phyloP scores from a whole-genome alignment of 2,797 vertebrate species.

The Halcyon chelicuti region DNA sequence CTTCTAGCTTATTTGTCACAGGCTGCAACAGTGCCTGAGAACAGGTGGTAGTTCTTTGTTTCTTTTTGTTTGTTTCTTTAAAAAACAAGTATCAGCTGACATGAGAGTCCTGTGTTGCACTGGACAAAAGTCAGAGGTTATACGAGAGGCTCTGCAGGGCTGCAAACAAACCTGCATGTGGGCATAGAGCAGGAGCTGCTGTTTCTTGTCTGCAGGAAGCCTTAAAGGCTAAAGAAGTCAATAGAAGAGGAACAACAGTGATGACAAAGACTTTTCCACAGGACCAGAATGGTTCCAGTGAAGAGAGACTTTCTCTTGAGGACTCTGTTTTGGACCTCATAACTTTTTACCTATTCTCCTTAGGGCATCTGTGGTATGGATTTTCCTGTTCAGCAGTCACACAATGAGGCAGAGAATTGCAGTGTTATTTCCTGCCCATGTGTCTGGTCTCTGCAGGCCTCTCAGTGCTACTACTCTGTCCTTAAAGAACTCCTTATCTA shows the following conservation, averaged over 20 bases:
- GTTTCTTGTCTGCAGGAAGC: background rate
- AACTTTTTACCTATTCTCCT: background rate
- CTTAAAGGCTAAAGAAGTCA: background rate
- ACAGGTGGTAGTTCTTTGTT: background rate
- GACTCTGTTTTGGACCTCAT: background rate
- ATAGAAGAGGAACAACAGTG: background rate
- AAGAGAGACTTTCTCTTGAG: background rate
- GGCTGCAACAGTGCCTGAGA: background rate
- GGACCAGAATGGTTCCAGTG: background rate
- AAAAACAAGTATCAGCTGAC: background rate
- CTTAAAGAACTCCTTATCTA: background rate
- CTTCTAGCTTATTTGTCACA: background rate
- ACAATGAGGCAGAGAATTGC: background rate
- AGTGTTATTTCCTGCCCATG: background rate
- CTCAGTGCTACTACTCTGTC: background rate
- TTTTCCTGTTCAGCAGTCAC: background rate
- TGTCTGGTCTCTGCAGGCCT: background rate
- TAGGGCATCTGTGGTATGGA: background rate
- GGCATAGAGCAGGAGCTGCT: background rate
- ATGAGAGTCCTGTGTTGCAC: fast-evolving
- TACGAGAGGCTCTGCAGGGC: background rate
- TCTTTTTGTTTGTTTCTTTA: background rate
- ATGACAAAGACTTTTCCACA: background rate
- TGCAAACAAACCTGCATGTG: background rate
- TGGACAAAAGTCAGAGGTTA: background rate